Evolutionary conservation across 2,888 invertebrate species (phyloP), one percentile per base, ranked within the genome.

Genomic region (Eledona agricola): DNA sequence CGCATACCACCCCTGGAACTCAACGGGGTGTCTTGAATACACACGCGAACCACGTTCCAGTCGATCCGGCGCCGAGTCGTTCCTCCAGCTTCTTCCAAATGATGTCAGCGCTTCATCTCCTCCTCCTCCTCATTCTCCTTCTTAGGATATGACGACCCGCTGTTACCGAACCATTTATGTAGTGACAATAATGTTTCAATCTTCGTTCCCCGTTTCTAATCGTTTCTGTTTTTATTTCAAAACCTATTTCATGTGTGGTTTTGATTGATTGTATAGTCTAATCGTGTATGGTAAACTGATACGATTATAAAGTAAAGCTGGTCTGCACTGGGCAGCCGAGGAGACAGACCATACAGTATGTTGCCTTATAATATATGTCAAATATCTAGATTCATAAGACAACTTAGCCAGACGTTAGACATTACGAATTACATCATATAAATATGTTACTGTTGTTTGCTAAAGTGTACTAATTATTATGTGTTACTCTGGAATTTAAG

Each of bases 291-390:
- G 62, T 58, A 49, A 20, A 40, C 29, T 28, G n/a, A 19, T 19
- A 5, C 20, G n/a, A 4, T 19, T 19, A 19, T 15, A 45, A 45
- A 11, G 45, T 45, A 34, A 5, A 5, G 34, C 25, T 34, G 34
- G 31, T 11, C 25, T 19, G 12, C 34, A 20, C 13, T 12, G 12
- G 9, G 45, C 11, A 25, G 25, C 32, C 45, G 31, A 32, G 13
- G 23, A 45, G 45, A 50, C 59, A 61, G n/a, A 66, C 68, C 71
- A 67, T 68, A 66, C 66, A 65, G 68, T 67, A 64, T 71, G 71
- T 69, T 72, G 72, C 72, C 72, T 71, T 72, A 72, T 66, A 65
- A 63, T 64, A 55, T 65, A 66, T 67, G 66, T 65, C 60, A 66
- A 63, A 65, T 59, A 58, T 62, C 50, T 63, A 67, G 60, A 62